Base-by-base conservation (phyloP, 2,113 vertebrate genomes). In the Gorsachius goisagi region DNA sequence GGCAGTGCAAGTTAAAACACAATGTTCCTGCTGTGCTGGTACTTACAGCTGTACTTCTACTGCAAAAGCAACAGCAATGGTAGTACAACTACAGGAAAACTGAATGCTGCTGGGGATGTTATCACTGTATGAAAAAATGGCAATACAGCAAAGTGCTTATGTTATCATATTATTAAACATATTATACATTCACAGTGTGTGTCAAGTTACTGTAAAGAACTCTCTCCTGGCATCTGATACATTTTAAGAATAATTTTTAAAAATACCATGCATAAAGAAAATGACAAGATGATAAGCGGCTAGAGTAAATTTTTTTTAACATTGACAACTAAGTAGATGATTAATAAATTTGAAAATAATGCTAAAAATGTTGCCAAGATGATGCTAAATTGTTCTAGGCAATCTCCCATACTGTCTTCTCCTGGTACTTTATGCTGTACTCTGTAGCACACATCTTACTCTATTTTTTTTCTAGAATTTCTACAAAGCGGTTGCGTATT, bases 261-360 rank as follows among this genome's bases (percentile, higher is more conserved):
- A 89, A 93, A 89, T 69, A 83, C 8, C 27, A n/a, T 28, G 33
- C 58, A 55, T 68, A 85, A 85, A 72, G 69, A 77, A 85, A 86
- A 90, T 72, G 80, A 91, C 85, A 95, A 91, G 74, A 89, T 85
- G 83, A 89, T 60, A 76, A 90, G 78, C 24, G 93, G 44, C 30
- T 44, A 69, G 10, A 62, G 26, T 58, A 50, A 45, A n/a, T 79
- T 83, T 62, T 58, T 95, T 88, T 88, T 55, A 71, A 72, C 45
- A 64, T 4, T 94, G 66, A 82, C 69, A 96, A 68, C 66, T 79
- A 87, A 72, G 81, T 55, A 76, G n/a, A 60, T 89, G 69, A 96
- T 85, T 91, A 91, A 24, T 84, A 76, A 89, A 44, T 69, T 76
- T 83, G 69, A 88, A 95, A 95, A 88, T 85, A 85, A 89, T n/a